Percentiles rank a stretch among this genome's conserved stretches.
Conservation (phyloP, 2,797 vertebrate genomes). For the Pygocentrus nattereri region DNA sequence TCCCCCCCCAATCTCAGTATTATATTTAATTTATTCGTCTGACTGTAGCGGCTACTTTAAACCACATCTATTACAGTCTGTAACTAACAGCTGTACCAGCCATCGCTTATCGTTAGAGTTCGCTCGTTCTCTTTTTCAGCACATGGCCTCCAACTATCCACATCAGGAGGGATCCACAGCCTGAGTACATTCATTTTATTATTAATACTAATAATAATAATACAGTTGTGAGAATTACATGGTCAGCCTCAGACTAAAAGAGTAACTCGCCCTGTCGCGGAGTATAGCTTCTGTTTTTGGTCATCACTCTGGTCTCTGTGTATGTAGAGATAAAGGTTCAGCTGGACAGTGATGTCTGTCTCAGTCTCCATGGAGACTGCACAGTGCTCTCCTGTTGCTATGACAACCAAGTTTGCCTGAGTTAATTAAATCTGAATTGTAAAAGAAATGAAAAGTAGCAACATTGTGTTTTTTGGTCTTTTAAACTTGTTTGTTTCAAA, state of each 20-base stretch:
- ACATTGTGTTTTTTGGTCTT: not conserved
- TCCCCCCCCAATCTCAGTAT: not conserved
- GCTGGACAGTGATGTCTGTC: conserved; percentile 51
- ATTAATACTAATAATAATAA: not conserved
- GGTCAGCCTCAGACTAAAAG: not conserved
- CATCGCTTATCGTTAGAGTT: not conserved
- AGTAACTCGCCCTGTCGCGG: not conserved
- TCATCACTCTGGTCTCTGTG: conserved; percentile 52
- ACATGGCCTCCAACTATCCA: not conserved
- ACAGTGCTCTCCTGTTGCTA: conserved; percentile 60
- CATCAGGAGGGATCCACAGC: not conserved
- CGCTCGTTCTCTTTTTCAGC: not conserved
- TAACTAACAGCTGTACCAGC: not conserved
- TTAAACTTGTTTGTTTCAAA: not conserved
- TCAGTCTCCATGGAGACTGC: conserved; percentile 37
- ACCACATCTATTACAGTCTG: not conserved
- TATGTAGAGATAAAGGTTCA: conserved; percentile 53
- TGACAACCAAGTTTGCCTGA: conserved; percentile 60
- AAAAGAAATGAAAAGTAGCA: conserved; percentile 9
- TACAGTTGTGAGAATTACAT: not conserved
- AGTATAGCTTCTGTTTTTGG: not conserved
- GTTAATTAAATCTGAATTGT: conserved; percentile 53
- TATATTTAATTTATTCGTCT: not conserved
- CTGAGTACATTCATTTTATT: not conserved
- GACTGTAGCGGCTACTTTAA: not conserved